Evolutionary conservation across 2,113 vertebrate species (phyloP).

Genomic region (Miniopterus natalensis): DNA sequence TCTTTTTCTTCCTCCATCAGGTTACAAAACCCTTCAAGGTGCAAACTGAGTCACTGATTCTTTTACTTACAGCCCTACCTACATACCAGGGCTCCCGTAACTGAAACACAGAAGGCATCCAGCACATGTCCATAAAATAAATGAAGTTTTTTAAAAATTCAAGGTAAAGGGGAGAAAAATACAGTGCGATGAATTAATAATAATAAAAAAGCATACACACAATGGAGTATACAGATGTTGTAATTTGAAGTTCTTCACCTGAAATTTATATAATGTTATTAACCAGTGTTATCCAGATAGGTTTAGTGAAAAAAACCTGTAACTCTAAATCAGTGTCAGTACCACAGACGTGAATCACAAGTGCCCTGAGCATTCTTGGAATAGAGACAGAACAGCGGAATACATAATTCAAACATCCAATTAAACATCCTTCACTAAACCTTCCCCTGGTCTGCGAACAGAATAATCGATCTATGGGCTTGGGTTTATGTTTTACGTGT

Average conservation of each 20-base stretch:
- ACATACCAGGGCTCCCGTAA: neutral
- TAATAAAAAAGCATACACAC: neutral
- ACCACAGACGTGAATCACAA: neutral
- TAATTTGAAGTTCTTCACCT: neutral
- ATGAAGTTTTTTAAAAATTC: neutral
- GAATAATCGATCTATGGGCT: neutral
- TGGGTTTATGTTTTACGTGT: neutral
- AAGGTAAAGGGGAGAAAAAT: neutral
- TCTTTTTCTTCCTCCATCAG: neutral
- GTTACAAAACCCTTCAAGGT: neutral
- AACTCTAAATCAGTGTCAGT: neutral
- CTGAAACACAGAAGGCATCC: neutral
- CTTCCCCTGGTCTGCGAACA: neutral
- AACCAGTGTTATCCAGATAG: neutral
- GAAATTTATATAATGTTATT: neutral
- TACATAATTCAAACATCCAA: conserved; percentile 6
- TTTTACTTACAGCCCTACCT: neutral
- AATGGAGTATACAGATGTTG: neutral
- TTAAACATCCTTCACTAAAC: neutral
- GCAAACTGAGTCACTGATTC: neutral
- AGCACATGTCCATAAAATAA: neutral
- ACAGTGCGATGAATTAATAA: neutral
- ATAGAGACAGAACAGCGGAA: neutral
- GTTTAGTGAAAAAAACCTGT: neutral
- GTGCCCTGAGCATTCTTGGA: neutral